A percentile compares a stretch with the other conserved stretches of the same genome.
These are phyloP conservation scores for Troides oblongomaculatus DNA, from an alignment of 2,888 invertebrate species.

Conservation along the genomic window DNA sequence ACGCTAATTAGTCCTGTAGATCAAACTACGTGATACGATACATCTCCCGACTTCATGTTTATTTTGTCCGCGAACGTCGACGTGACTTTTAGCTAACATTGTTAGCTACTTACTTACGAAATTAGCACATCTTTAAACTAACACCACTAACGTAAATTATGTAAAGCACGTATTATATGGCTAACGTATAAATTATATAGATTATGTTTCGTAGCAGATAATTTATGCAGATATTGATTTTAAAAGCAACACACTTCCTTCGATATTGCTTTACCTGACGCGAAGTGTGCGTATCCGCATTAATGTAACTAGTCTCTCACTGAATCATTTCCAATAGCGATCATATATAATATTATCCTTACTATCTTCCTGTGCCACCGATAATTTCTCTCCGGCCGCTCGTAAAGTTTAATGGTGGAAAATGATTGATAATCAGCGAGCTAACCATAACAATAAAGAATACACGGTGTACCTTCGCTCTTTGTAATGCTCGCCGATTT, in stretches of 20 bases:
- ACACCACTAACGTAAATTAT: slow-evolving; percentile 3
- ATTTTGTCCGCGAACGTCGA: slow-evolving; percentile 22
- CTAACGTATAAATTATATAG: slow-evolving; percentile 30
- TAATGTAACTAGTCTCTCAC: not conserved
- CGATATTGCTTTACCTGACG: not conserved
- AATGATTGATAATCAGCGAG: slow-evolving; percentile 24
- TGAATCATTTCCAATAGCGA: slow-evolving; percentile 13
- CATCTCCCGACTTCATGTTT: slow-evolving; percentile 19
- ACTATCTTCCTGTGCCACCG: slow-evolving; percentile 11
- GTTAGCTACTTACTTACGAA: slow-evolving; percentile 26
- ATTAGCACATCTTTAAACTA: slow-evolving; percentile 29
- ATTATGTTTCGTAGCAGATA: slow-evolving; percentile 3
- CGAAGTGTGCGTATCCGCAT: not conserved
- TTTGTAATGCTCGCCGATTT: slow-evolving; percentile 3
- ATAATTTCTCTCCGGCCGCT: slow-evolving; percentile 14
- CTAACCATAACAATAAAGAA: slow-evolving; percentile 19
- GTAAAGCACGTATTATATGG: slow-evolving; percentile 15
- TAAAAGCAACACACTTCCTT: not conserved
- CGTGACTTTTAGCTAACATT: slow-evolving; percentile 34
- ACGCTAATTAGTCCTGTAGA: slow-evolving; percentile 2
- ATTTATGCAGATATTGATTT: slow-evolving; percentile 13
- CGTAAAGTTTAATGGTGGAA: slow-evolving; percentile 27
- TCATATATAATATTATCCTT: slow-evolving; percentile 11
- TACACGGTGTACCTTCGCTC: not conserved
- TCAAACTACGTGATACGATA: slow-evolving; percentile 23